phyloP scores from a whole-genome alignment of 2,888 invertebrate genomes.

The Clostera curtula region DNA sequence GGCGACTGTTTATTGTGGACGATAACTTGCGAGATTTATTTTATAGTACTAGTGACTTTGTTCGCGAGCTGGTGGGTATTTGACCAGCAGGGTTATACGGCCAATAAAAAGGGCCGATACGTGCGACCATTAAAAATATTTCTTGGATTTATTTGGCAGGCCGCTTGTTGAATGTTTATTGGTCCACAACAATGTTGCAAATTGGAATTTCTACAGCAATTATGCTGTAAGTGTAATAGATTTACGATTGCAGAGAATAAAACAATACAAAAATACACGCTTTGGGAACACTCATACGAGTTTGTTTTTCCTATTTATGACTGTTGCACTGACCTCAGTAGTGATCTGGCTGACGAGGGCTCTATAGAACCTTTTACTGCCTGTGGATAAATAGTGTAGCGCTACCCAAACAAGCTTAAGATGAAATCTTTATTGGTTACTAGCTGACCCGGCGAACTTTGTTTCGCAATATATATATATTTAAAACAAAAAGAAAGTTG shows the following conservation, averaged over 20 bases:
- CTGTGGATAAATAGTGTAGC: too few species aligned
- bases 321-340: too few species aligned
- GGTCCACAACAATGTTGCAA: constrained; percentile 60
- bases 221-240: constrained; percentile 33
- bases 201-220: constrained; percentile 46
- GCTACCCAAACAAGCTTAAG: too few species aligned
- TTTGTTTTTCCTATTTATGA: too few species aligned
- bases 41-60: constrained; percentile 66
- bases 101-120: constrained; percentile 65
- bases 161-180: constrained; percentile 61
- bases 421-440: too few species aligned
- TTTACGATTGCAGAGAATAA: constrained; percentile 12
- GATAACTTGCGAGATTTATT: constrained; percentile 73
- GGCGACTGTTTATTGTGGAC: constrained; percentile 68
- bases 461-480: too few species aligned
- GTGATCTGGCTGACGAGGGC: too few species aligned
- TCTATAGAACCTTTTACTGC: too few species aligned
- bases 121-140: constrained; percentile 67
- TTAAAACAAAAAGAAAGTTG: too few species aligned
- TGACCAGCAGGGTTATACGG: constrained; percentile 47
- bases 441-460: too few species aligned
- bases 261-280: too few species aligned
- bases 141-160: constrained; percentile 68
- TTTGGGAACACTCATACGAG: too few species aligned
- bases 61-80: constrained; percentile 48